Base-by-base conservation (phyloP, 2,888 invertebrate genomes). In the Drosophila meridiana region DNA sequence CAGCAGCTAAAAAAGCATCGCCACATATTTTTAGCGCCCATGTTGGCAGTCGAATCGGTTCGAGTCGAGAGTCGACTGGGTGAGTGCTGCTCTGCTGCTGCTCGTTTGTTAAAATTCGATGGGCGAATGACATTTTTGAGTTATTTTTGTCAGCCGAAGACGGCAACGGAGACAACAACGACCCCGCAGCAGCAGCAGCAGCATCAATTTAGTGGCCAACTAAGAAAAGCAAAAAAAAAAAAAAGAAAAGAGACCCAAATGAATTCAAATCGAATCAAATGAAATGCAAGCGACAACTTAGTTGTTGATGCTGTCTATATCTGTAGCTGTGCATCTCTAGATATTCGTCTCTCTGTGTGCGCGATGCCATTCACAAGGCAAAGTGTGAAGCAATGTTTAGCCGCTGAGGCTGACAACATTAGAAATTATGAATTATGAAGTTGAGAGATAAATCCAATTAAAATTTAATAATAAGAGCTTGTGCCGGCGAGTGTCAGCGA, bases 41-140 rank as follows among this genome's bases (percentile, higher is more conserved):
- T 76, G 81, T 83, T 82, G 81, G 59, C 75, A 75, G 77, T 59
- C 66, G 42, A 55, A 55, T 64, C 80, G 40, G 55, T 2, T 40
- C 47, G 11, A 30, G 11, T 50, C 32, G 32, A 28, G 53, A 14
- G 2, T 42, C 40, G 56, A 42, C 69, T 40, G 30, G n/a, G 34
- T 34, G 40, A 43, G 40, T 28, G 13, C 11, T 45, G 9, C 62
- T 43, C 43, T 28, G 34, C n/a, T 28, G 40, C 69, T 62, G 84
- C 87, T 89, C 89, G 89, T 89, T 90, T 90, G 89, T 90, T 88
- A 86, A 87, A 89, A 90, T 90, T 91, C 89, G 90, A 89, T 89
- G 91, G 91, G 90, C 89, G 90, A 90, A 90, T 91, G 89, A 90
- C 90, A 90, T 89, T 86, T 89, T 89, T 90, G 89, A 89, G 89